Base-by-base conservation (phyloP, 2,888 invertebrate species). In the Conistra vaccinii region DNA sequence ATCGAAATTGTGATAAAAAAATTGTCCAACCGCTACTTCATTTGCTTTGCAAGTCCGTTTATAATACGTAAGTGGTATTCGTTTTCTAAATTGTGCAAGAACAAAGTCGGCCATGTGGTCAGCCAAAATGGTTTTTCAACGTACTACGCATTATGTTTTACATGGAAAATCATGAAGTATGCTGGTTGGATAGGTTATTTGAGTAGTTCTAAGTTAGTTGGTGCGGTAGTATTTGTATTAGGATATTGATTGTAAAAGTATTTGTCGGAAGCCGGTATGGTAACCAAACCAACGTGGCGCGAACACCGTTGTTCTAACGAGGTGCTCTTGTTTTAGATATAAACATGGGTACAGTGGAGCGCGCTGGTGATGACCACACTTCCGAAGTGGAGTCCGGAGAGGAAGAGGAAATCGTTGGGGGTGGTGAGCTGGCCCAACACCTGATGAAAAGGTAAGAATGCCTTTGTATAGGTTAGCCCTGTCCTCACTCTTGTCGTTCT, bases 301-400 rank as follows among this genome's bases (percentile, higher is more conserved):
- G 91, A 93, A 92, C 86, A 76, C 80, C 81, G 84, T 78, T 76
- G 76, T 79, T 70, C 69, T 90, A 83, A 89, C 84, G 61, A 80
- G 70, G 79, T 84, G 87, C 84, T 90, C 90, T 92, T 92, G 89
- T 95, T 95, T 89, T 93, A 94, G 96, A 93, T 90, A 85, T 84
- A 83, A 93, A 87, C 92, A 98, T 97, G 97, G 97, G 97, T 94
- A 96, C 97, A 88, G 97, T 97, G 88, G 97, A 98, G 91, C 97
- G 97, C 87, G 97, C 97, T 89, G 97, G 97, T 81, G 97, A 97
- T 91, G 97, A 97, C 90, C 92, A 92, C 84, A 97, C 97, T 79
- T 97, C 97, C 77, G 97, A 97, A 82, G 94, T 97, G 89, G 98
- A 98, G 91, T 97, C 97, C 61, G 97, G 97, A 55, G 98, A 97